Evolutionary conservation across 2,888 invertebrate species (phyloP).

Genomic region (Hyalella azteca): DNA sequence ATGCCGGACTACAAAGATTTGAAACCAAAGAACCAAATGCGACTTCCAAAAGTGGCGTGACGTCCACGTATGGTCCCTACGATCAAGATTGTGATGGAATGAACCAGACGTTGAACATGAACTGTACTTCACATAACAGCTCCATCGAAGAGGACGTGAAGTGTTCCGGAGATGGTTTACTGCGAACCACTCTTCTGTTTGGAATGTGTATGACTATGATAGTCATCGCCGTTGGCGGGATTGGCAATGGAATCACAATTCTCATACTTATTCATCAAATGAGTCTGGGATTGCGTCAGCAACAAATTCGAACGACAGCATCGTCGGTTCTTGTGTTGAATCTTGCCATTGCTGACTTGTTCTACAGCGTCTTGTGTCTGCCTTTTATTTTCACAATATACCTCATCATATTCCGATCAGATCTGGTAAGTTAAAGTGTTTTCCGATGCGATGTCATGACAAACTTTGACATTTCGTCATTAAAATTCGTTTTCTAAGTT

Average conservation of each 20-base stretch:
- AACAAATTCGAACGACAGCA: conserved; percentile 32
- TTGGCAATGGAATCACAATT: conserved; percentile 45
- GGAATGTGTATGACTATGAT: conserved; percentile 45
- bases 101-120: no score
- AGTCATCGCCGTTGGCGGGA: conserved; percentile 43
- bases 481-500: no score
- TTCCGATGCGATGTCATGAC: background rate
- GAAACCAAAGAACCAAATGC: no score
- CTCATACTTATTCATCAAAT: conserved; percentile 46
- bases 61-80: no score
- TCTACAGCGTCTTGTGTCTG: conserved; percentile 50
- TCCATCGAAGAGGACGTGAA: no score
- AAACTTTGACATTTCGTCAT: no score
- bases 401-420: conserved; percentile 24
- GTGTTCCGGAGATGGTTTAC: background rate
- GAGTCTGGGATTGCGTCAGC: conserved; percentile 22
- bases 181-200: conserved; percentile 21
- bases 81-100: no score
- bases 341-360: conserved; percentile 53
- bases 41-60: no score
- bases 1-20: no score
- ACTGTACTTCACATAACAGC: no score
- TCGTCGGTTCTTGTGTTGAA: conserved; percentile 55
- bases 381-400: conserved; percentile 56
- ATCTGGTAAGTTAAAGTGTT: background rate